Base-by-base conservation (phyloP, 2,888 invertebrate species). In the Malthinus flaveolus region DNA sequence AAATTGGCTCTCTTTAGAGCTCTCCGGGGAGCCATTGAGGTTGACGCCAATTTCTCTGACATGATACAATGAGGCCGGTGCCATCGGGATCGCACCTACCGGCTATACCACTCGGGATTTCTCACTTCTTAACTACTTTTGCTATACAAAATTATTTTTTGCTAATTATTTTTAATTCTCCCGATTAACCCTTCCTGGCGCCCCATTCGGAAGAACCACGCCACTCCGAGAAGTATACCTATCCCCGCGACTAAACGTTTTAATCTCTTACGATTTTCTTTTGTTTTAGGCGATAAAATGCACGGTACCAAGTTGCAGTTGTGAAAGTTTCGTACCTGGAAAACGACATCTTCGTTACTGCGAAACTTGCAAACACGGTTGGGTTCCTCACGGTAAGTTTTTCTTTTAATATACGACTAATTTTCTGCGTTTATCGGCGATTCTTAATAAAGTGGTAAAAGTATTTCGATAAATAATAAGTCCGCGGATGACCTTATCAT, bases 351-450 rank as follows among this genome's bases (percentile, higher is more conserved):
- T 88, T 61, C 82, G 89, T 54, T 85, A 83, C 75, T 89, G 89
- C 79, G 87, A 87, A 70, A 83, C 83, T 64, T 89, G 89, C 75
- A 85, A 84, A 69, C 89, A 89, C 76, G 87, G 87, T 64, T 89
- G 89, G 88, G 87, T 89, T 57, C 85, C 85, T 66, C 89, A 89
- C 76, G 89, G 88, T 89, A 75, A 87, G 87, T 42, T 35, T 35
- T 35, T 35, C 35, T 33, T 33, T n/a, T 33, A 1, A 9, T 7
- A 1, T 9, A n/a, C 9, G 9, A 35, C 3, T 6, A 35, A 35
- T 35, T 35, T 35, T 35, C 9, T 10, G 9, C 35, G 1, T 35
- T 35, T 35, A 42, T 42, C 13, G 23, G 39, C n/a, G 15, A 42
- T 58, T 52, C 12, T 23, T 32, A 32, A 42, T 23, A 23, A 35